Base-by-base conservation (phyloP, 1,140 invertebrate species). In the Scaptodrosophila lebanonensis region DNA sequence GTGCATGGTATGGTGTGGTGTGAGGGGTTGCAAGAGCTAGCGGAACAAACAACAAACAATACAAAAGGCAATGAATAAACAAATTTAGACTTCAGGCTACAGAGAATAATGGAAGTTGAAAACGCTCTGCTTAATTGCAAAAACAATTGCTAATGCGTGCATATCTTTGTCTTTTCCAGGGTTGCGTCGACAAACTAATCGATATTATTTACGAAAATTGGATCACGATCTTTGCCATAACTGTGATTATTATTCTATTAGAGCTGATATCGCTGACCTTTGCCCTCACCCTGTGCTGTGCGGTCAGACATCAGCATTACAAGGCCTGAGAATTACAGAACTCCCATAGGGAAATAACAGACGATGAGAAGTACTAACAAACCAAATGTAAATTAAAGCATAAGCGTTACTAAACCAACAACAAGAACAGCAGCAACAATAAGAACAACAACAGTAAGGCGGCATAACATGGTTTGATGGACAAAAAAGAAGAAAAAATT, bases 181-280 rank as follows among this genome's bases (percentile, higher is more conserved):
- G 94, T 8, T 96, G 95, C 83, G 89, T 90, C 49, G 89, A 91
- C 17, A 92, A 92, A 71, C 86, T 95, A 56, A 88, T 93, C 44
- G 87, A 91, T 1, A 88, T 88, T 16, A 83, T 95, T 32, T 86
- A 90, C 25, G 88, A 89, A 12, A 89, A 94, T 61, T 88, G 90
- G 63, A 88, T 89, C 22, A 89, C 91, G 29, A 88, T 95, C 27
- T 89, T 94, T 32, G 90, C 89, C 18, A 87, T 93, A 5, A 89
- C 90, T 0, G 89, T 93, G 43, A 89, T 89, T 13, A 88, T 95
- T 33, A 89, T 92, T 25, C 87, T 91, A 9, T 59, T 93, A 53
- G 91, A 95, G 88, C 85, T 95, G 35, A 77, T 95, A 17, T 93
- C 93, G 25, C 89, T 96, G 66, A 91, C 94, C 38, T 94, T 95